Evolutionary conservation across 2,888 invertebrate species (phyloP), one percentile per base, ranked within the genome.

Genomic region (Sarcophaga variegata): DNA sequence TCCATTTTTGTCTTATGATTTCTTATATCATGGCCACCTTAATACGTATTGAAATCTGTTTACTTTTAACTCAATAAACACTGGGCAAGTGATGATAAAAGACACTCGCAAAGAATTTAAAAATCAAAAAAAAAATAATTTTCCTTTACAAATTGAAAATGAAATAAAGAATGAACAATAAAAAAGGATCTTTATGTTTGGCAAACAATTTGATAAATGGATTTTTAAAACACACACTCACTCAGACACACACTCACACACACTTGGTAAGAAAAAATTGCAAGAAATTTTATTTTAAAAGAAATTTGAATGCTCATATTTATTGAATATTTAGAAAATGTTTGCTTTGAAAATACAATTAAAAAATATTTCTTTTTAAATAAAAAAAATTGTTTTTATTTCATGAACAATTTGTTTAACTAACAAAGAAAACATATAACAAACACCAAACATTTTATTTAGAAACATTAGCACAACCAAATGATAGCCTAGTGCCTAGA

Each of bases 131-230:
- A 62, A 62, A 62, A 62, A 62, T 0, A n/a, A 8, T 5, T 20
- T 20, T 20, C 20, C 37, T 72, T 72, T 27, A 10, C 54, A 17
- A 27, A 25, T 54, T 25, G n/a, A 63, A 27, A 69, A 60, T 12
- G 11, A 59, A 3, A 69, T 62, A 69, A 10, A 71, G 54, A 59
- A 71, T 54, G 25, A 14, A 62, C 71, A 79, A 71, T 64, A 59
- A 80, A 72, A 81, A 71, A 47, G 45, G 72, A 25, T 27, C 37
- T 69, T 75, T 67, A 20, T 49, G n/a, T 25, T 22, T 45, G 69
- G 22, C 67, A 67, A 81, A 75, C 62, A 81, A 74, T 60, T 81
- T 75, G 81, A 75, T 62, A 74, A 75, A 75, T 81, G 74, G 62
- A 81, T 74, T 54, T 75, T 27, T 70, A 47, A 49, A 74, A 75